A percentile compares a stretch with the other conserved stretches of the same genome.
Conservation (phyloP, 2,888 invertebrate genomes). For the Leptogaster cylindrica region DNA sequence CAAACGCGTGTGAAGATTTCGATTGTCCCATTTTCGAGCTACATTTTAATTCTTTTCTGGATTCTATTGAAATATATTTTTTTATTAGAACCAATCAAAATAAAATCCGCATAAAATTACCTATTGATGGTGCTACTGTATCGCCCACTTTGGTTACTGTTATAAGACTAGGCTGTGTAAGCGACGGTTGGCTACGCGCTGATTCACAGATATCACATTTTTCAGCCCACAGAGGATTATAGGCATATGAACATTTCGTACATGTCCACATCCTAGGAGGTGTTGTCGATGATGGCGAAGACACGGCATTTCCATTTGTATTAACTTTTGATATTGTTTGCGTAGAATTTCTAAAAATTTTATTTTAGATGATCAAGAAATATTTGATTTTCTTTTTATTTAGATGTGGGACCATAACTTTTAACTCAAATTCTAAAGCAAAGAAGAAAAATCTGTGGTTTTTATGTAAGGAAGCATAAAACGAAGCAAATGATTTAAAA, state of each 20-base stretch:
- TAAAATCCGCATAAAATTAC: slow-evolving; percentile 48
- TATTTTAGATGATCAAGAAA: too few relatives aligned
- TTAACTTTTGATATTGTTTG: too few relatives aligned
- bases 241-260: slow-evolving; percentile 85
- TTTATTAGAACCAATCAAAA: not conserved
- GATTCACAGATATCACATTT: slow-evolving; percentile 84
- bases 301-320: slow-evolving; percentile 57
- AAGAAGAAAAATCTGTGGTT: too few relatives aligned
- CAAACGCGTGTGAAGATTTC: slow-evolving; percentile 52
- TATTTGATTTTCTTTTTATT: too few relatives aligned
- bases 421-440: too few relatives aligned
- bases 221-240: slow-evolving; percentile 80
- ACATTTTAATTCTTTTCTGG: slow-evolving; percentile 51
- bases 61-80: slow-evolving; percentile 44
- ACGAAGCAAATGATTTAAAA: too few relatives aligned
- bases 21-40: slow-evolving; percentile 51
- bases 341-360: too few relatives aligned
- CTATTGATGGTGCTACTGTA: slow-evolving; percentile 52
- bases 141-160: slow-evolving; percentile 68
- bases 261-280: slow-evolving; percentile 82
- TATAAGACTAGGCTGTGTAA: slow-evolving; percentile 72
- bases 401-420: too few relatives aligned
- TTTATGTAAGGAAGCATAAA: too few relatives aligned
- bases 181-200: slow-evolving; percentile 67
- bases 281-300: slow-evolving; percentile 45